Evolutionary conservation across 2,888 invertebrate species (phyloP), one percentile per base, ranked within the genome.

Genomic region (Ophonus ardosiacus): DNA sequence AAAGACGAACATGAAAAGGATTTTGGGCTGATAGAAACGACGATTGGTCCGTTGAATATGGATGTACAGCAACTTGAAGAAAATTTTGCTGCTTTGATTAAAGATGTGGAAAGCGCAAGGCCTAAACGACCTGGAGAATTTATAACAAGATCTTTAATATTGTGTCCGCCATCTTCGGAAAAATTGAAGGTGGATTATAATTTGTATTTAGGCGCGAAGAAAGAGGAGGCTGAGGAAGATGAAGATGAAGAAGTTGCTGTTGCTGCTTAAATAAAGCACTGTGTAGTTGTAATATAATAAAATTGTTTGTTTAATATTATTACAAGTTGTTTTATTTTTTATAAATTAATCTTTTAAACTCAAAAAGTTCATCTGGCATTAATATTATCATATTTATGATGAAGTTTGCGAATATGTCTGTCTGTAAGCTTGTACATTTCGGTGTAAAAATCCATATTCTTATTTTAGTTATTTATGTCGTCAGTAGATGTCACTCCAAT

Each of bases 31-130:
- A 93, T 95, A 8, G 92, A 94, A 86, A 92, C 95, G 0, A 90
- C 93, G 31, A 92, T 97, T 87, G 97, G 97, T 88, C 93, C 93
- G 96, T 90, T 97, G 59, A 92, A 95, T 87, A 97, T 97, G 97
- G 94, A 95, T 7, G 88, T 91, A 0, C 92, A 93, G 85, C 92
- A 94, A 78, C 91, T 98, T 59, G 95, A 95, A 88, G 95, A 94
- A 86, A 98, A 98, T 90, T 93, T 97, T 86, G 92, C 90, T 71
- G 91, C 93, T 0, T 88, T 97, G 15, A 87, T 97, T 6, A 92
- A 93, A 86, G 95, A 96, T 89, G 89, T 97, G 31, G 93, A 95
- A 88, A 89, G 90, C 0, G 91, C 92, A 79, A 93, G 94, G 86
- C 96, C 97, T 0, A 96, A 94, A 88, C 92, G 95, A 86, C 92